Evolutionary conservation across 2,113 vertebrate species (phyloP).

Genomic region (Epinephelus moara): DNA sequence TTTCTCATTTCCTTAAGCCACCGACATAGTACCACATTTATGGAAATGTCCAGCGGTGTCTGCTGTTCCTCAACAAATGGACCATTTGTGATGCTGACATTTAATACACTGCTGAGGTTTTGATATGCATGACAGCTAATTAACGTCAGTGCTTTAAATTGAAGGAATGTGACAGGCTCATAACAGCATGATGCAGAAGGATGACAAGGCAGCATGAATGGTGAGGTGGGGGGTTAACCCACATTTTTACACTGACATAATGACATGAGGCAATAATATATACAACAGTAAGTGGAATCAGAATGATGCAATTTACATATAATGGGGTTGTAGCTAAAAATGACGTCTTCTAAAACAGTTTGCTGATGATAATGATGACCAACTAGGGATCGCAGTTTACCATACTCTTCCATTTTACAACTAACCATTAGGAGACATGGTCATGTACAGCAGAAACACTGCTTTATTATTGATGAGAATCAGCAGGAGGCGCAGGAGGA

Average conservation of each 20-base stretch:
- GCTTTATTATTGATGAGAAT: conserved; percentile 57
- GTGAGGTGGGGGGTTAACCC: background rate
- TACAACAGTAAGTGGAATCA: background rate
- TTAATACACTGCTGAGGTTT: conserved; percentile 33
- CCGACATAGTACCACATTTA: background rate
- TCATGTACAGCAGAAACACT: conserved; percentile 18
- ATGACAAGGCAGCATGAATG: conserved; percentile 15
- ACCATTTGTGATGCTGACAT: conserved; percentile 19
- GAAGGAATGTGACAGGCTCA: conserved; percentile 41
- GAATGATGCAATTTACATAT: background rate
- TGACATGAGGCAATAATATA: conserved; percentile 19
- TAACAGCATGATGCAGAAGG: conserved; percentile 20
- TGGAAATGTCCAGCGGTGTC: background rate
- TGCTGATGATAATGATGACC: background rate
- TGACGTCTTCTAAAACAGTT: background rate
- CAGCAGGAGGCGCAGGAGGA: conserved; percentile 8
- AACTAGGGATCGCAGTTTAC: background rate
- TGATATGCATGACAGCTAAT: conserved; percentile 51
- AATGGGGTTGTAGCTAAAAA: background rate
- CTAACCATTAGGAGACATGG: conserved; percentile 9
- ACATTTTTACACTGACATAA: conserved; percentile 11
- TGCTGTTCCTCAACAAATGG: background rate
- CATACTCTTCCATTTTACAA: background rate
- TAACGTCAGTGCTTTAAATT: conserved; percentile 43
- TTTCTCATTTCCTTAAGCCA: conserved; percentile 26